Base-by-base conservation (phyloP, 2,888 invertebrate genomes). In the Miltochrista miniata region DNA sequence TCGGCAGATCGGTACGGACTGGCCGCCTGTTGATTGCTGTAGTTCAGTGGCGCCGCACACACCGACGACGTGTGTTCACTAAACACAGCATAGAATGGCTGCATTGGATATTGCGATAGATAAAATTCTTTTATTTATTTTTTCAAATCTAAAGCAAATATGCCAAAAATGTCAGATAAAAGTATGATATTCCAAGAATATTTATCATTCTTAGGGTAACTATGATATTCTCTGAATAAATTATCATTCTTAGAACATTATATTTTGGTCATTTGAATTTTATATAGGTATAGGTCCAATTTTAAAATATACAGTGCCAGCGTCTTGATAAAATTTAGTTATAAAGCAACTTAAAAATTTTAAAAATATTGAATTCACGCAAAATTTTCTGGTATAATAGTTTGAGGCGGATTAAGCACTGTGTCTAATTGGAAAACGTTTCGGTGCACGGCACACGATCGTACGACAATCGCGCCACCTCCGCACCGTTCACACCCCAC, bases 1-100 rank as follows among this genome's bases (percentile, higher is more conserved):
- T 70, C 85, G 83, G 73, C 74, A 80, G 83, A 70, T 80, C 79
- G 83, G 66, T 71, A 81, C 79, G 76, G 83, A 90, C 90, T 90
- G 88, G 61, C 72, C 55, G 59, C 52, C 58, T 59, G 62, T 47
- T 54, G 55, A 60, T 55, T 57, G 62, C 68, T 70, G 60, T 59
- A 54, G 59, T 56, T 61, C 64, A 68, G 64, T 61, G 59, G 10
- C 8, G 52, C 58, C 51, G 61, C 65, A 69, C 61, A 64, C 64
- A 70, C 68, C 71, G 66, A 67, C 70, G 61, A 72, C 64, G 71
- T 70, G 72, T 72, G 67, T 64, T 69, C 59, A 68, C 72, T 75
- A 76, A 68, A 73, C 74, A 72, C 69, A 65, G 59, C 64, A 31
- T 31, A 64, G 56, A 63, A 56, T 45, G n/a, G 48, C 61, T 57